Base-by-base conservation (phyloP, 1,140 invertebrate genomes). In the Brachionus rotundiformis region DNA sequence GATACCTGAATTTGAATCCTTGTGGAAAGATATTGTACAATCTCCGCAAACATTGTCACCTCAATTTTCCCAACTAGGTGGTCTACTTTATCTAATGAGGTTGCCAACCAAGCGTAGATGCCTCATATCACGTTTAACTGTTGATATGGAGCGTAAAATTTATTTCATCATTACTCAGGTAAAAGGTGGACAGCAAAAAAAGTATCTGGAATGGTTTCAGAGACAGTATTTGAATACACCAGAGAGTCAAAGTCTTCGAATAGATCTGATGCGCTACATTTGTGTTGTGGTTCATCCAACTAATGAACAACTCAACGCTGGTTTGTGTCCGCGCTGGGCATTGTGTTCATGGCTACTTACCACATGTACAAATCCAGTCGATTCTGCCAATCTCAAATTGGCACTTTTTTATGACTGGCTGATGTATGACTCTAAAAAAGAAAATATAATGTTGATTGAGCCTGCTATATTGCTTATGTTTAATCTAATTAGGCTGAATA, bases 141-240 rank as follows among this genome's bases (percentile, higher is more conserved):
- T 95, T 16, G 96, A 98, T 84, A 97, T 98, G 94, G 96, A 98
- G 87, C 92, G 93, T 83, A 98, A 98, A 89, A 88, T 98, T 89
- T 89, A 98, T 65, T 92, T 93, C 0, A 98, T 97, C 88, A 88
- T 98, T 16, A 96, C 95, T 11, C 80, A 86, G 91, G 94, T 89
- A 27, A 89, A 86, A 85, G 98, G 98, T 90, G 95, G 95, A n/a
- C 93, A 95, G 85, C 95, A 98, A 85, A 98, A 98, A 89, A 91
- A 95, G 79, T 98, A 98, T 87, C 96, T 98, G 88, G 96, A 98
- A 86, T 98, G 96, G 96, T 98, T 98, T 90, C 95, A 98, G 88
- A 91, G 93, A 85, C 91, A 98, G 91, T 98, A 98, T 89, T 91
- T 98, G 83, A 92, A 94, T n/a, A 98, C 95, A 8, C 93, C 94